Percentiles rank a stretch among this genome's conserved stretches.
Evolutionary conservation across 1,140 invertebrate genomes (phyloP).

Genomic region (Ostrea edulis): DNA sequence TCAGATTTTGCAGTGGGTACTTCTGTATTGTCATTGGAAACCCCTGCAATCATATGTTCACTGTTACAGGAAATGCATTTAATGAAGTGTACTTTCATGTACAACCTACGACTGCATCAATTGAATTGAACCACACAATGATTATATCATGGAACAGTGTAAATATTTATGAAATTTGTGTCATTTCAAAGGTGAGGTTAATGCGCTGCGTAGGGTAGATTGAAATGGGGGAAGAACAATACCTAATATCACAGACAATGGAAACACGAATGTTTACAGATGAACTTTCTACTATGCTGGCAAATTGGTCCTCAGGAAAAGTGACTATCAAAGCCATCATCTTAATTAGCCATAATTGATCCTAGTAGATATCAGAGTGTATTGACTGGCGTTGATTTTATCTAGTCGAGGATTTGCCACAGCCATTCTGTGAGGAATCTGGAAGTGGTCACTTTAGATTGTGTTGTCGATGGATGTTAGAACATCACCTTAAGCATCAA

Average conservation of each 20-base stretch:
- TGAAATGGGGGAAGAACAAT: not conserved
- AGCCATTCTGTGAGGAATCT: not conserved
- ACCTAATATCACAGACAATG: not conserved
- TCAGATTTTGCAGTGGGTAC: not conserved
- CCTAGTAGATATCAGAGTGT: not conserved
- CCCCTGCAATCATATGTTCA: no score
- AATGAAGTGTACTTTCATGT: not conserved
- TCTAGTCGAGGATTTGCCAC: not conserved
- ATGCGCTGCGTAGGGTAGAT: not conserved
- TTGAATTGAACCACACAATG: not conserved
- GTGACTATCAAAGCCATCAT: not conserved
- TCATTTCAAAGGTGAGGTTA: not conserved
- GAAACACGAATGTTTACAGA: constrained; percentile 10
- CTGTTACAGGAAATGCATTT: no score
- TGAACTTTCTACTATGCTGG: not conserved
- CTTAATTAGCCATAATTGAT: constrained; percentile 33
- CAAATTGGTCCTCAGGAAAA: constrained; percentile 16
- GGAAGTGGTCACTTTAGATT: not conserved
- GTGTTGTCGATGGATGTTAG: not conserved
- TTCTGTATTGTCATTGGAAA: not conserved
- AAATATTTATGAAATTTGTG: constrained; percentile 5
- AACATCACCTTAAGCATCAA: not conserved
- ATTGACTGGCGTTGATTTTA: not conserved
- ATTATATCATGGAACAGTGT: not conserved
- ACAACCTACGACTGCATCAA: not conserved